phyloP scores from a whole-genome alignment of 2,888 invertebrate species.

The Nymphalis polychloros region DNA sequence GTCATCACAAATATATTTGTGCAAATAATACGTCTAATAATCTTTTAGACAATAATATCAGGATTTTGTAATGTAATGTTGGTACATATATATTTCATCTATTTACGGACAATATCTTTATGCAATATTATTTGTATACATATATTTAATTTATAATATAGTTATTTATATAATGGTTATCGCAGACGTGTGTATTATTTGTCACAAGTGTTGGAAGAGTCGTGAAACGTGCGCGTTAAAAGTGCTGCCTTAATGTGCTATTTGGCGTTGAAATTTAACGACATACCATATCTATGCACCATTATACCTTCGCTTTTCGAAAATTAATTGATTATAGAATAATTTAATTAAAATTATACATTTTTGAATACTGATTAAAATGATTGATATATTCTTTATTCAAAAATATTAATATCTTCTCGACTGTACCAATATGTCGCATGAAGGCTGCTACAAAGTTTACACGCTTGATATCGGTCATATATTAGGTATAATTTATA shows the following conservation, averaged over 20 bases:
- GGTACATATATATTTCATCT: too few species aligned
- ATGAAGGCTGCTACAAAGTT: constrained; percentile 49
- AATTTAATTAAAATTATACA: too few species aligned
- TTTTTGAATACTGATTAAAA: too few species aligned
- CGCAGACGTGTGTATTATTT: constrained; percentile 12
- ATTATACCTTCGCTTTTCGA: not conserved
- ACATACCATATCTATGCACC: not conserved
- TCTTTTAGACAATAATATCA: not conserved
- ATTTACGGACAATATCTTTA: too few species aligned
- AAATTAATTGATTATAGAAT: too few species aligned
- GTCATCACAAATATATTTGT: not conserved
- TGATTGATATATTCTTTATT: not conserved
- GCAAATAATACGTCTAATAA: not conserved
- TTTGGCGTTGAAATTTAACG: constrained; percentile 2
- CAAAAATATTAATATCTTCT: not conserved
- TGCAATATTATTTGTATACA: too few species aligned
- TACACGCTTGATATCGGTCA: constrained; percentile 60
- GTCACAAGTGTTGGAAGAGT: constrained; percentile 20
- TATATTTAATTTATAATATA: not conserved
- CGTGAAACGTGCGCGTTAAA: constrained; percentile 33
- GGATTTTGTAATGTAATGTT: too few species aligned
- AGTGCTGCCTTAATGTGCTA: constrained; percentile 19
- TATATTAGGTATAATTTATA: constrained; percentile 61
- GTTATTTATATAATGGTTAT: not conserved
- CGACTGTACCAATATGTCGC: constrained; percentile 28